These are phyloP conservation scores for Rambutsinella grinnellia DNA, from an alignment of 2,888 invertebrate species.

Conservation along the genomic window DNA sequence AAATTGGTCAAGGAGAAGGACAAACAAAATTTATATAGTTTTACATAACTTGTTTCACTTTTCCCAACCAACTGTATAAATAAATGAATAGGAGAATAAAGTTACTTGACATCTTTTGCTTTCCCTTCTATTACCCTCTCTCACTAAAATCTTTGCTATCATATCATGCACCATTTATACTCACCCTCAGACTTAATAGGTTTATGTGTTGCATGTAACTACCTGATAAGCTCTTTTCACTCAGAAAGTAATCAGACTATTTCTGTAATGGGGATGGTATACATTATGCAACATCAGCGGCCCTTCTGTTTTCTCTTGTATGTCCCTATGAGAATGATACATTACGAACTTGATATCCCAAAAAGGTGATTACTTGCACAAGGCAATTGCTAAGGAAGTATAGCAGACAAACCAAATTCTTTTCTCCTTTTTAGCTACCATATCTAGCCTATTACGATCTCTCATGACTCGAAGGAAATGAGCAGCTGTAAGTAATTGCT, in stretches of 20 bases:
- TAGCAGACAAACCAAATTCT: not conserved
- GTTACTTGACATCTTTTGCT: too few relatives aligned
- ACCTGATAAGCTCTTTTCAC: not conserved
- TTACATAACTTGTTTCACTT: too few relatives aligned
- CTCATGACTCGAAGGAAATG: not conserved
- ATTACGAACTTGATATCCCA: not conserved
- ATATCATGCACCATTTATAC: too few relatives aligned
- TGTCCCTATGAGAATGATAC: not conserved
- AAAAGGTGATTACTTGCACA: too few relatives aligned
- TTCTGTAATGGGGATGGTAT: not conserved
- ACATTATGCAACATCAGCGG: slow-evolving; percentile 7
- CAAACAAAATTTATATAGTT: too few relatives aligned
- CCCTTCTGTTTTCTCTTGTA: not conserved
- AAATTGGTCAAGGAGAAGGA: too few relatives aligned
- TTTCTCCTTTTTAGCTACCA: not conserved
- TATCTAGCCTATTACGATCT: not conserved
- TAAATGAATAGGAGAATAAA: too few relatives aligned
- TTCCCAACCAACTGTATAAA: too few relatives aligned
- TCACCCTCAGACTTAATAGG: too few relatives aligned
- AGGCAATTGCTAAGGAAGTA: not conserved
- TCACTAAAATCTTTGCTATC: too few relatives aligned
- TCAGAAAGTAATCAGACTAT: not conserved
- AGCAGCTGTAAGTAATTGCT: slow-evolving; percentile 41
- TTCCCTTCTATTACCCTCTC: too few relatives aligned
- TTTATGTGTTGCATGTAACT: too few relatives aligned